Conservation (phyloP, 2,113 vertebrate genomes). For the Pyrgilauda ruficollis region DNA sequence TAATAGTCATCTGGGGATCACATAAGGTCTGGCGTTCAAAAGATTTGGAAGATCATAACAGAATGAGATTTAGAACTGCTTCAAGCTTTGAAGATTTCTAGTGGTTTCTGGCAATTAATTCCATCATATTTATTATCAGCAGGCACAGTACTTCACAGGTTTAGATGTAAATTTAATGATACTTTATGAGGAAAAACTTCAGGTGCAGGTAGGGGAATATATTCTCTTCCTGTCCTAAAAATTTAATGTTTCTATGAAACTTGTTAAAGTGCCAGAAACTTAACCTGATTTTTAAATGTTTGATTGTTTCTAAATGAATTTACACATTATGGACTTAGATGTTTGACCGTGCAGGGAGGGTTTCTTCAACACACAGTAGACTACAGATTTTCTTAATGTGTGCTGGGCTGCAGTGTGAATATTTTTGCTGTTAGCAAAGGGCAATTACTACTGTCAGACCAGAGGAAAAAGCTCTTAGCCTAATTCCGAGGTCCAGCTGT, state of each 20-base stretch:
- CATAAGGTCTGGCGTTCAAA: not conserved
- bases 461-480: not conserved
- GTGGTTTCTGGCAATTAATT: not conserved
- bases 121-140: not conserved
- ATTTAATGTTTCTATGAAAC: not conserved
- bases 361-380: not conserved
- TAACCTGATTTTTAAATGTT: not conserved
- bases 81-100: not conserved
- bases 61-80: not conserved
- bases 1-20: not conserved
- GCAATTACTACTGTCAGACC: not conserved
- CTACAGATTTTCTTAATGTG: not conserved
- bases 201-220: not conserved
- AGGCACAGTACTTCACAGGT: not conserved
- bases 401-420: not conserved
- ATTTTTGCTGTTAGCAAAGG: not conserved
- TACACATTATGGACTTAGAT: not conserved
- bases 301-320: not conserved
- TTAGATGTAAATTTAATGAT: not conserved
- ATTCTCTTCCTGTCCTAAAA: not conserved
- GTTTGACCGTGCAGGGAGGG: not conserved
- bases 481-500: not conserved
- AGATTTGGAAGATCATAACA: not conserved
- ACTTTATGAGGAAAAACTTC: not conserved
- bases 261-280: not conserved